These are phyloP conservation scores for Platycheirus rosarum DNA, from an alignment of 2,888 invertebrate genomes.

Conservation along the genomic window DNA sequence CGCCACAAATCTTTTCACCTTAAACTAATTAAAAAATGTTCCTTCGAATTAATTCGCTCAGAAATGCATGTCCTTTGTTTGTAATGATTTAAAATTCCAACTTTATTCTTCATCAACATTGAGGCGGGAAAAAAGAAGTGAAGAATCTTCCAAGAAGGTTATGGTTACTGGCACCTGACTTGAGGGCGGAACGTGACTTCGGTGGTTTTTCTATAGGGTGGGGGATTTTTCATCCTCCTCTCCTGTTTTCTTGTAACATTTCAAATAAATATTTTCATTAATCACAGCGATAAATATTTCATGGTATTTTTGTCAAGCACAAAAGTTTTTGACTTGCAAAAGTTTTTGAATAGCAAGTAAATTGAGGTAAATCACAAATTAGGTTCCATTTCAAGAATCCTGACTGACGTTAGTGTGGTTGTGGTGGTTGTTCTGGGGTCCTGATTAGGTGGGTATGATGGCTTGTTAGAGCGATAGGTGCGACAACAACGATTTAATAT, in stretches of 20 bases:
- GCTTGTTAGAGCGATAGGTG: slow-evolving; percentile 55
- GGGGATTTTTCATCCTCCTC: background rate
- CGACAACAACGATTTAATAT: slow-evolving; percentile 77
- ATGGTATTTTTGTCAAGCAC: slow-evolving; percentile 71
- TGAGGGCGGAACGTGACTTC: slow-evolving; percentile 60
- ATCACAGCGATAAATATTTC: slow-evolving; percentile 76
- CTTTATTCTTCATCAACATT: slow-evolving; percentile 20
- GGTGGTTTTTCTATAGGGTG: background rate
- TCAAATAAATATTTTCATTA: slow-evolving; percentile 75
- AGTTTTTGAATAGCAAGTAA: slow-evolving; percentile 76
- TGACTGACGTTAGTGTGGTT: slow-evolving; percentile 43
- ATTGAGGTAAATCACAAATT: slow-evolving; percentile 76
- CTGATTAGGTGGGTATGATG: slow-evolving; percentile 40
- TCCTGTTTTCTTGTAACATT: slow-evolving; percentile 10
- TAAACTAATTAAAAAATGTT: slow-evolving; percentile 80
- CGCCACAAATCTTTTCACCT: slow-evolving; percentile 79
- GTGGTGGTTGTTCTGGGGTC: background rate
- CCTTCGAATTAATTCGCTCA: slow-evolving; percentile 74
- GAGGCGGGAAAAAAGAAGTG: background rate
- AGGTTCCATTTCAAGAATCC: slow-evolving; percentile 75
- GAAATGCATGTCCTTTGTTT: slow-evolving; percentile 74
- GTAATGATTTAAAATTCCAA: slow-evolving; percentile 72
- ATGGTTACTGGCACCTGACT: slow-evolving; percentile 71
- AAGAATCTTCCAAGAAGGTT: slow-evolving; percentile 4
- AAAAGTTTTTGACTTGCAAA: slow-evolving; percentile 68